Evolutionary conservation across 2,888 invertebrate genomes (phyloP).

Genomic region (Celastrina argiolus): DNA sequence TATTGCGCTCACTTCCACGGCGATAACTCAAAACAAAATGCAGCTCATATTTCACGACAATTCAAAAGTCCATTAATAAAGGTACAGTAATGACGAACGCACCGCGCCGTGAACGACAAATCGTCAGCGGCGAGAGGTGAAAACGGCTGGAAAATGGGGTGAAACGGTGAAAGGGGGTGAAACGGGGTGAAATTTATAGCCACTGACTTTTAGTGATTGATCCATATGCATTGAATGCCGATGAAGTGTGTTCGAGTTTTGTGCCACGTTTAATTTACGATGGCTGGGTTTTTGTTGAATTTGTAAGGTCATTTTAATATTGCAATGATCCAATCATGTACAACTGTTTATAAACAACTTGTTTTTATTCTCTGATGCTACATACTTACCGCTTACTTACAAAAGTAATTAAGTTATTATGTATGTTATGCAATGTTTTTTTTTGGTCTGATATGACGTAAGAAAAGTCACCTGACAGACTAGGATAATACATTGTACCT

Average conservation of each 20-base stretch:
- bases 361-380: too few species aligned
- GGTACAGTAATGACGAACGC: constrained; percentile 27
- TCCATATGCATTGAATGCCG: constrained; percentile 44
- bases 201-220: constrained; percentile 56
- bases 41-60: constrained; percentile 25
- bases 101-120: constrained; percentile 43
- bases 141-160: constrained; percentile 64
- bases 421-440: too few species aligned
- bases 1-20: neutral
- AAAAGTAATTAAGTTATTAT: too few species aligned
- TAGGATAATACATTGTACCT: too few species aligned
- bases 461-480: too few species aligned
- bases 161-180: constrained; percentile 47
- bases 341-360: too few species aligned
- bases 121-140: constrained; percentile 54
- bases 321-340: neutral
- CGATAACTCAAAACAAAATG: constrained; percentile 19
- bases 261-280: constrained; percentile 27
- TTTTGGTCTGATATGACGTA: too few species aligned
- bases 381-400: too few species aligned
- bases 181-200: constrained; percentile 55
- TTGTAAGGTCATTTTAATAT: neutral
- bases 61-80: constrained; percentile 27
- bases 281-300: constrained; percentile 18
- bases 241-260: constrained; percentile 38